Evolutionary conservation across 2,113 vertebrate species (phyloP), one percentile per base, ranked within the genome.

Genomic region (Siphamia tubifer): DNA sequence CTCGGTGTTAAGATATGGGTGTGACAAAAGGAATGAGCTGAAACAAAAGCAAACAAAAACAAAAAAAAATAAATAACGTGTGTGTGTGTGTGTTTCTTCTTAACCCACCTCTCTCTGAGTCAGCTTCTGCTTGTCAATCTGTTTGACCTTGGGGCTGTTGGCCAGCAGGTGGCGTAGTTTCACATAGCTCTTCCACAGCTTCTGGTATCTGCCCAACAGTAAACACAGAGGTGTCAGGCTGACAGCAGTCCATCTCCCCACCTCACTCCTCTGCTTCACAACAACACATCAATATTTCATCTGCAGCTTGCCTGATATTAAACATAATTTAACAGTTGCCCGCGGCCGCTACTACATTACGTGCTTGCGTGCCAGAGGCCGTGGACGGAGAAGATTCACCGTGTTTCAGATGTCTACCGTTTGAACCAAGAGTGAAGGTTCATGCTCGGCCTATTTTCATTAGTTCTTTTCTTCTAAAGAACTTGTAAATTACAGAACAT

Each of bases 161-260:
- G 98, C 98, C 82, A 99, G 91, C 43, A 99, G 95, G 87, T 99
- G 98, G 83, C 98, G 96, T 38, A 99, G 91, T 85, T 99, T 99
- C 68, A 99, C 97, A 0, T 99, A 99, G 87, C 97, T 99, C 89
- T 99, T 99, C 98, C 98, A 99, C 49, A 99, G 91, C 79, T 99
- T 99, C 89, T 99, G 98, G 82, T 99, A 99, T 70, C 98, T 99
- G 87, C 51, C 25, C 0, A 3, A 58, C 5, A 60, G 39, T 15
- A 63, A 53, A 81, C 4, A 27, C 63, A 39, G 44, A 12, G 43
- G 40, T 2, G 31, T 62, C 23, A 67, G 39, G 24, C 68, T 61
- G 21, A 48, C 35, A 47, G 42, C 42, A 64, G 58, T 79, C 76
- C 3, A 12, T 36, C 63, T 19, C 27, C 11, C 40, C n/a, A n/a